phyloP scores from a whole-genome alignment of 2,113 vertebrate species.

The Recurvirostra avosetta region DNA sequence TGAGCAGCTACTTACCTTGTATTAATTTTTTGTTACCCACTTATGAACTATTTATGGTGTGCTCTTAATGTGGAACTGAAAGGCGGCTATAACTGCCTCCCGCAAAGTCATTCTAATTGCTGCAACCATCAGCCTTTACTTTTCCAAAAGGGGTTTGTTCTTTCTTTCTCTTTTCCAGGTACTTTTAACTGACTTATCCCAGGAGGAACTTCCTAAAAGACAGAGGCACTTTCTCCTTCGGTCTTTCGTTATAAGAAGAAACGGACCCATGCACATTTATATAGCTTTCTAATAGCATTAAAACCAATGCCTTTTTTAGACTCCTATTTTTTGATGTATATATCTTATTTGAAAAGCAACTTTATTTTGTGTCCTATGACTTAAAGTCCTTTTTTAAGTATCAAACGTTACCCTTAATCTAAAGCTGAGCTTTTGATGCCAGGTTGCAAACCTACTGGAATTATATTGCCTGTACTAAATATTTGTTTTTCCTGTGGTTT shows the following conservation, averaged over 20 bases:
- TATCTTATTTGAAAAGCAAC: constrained; percentile 79
- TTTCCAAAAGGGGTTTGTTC: not conserved
- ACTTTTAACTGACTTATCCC: constrained; percentile 62
- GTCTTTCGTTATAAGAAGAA: constrained; percentile 65
- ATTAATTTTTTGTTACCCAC: not conserved
- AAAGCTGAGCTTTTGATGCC: constrained; percentile 73
- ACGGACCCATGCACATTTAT: constrained; percentile 72
- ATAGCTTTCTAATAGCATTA: constrained; percentile 79
- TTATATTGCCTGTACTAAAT: constrained; percentile 72
- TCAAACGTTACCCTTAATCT: constrained; percentile 64
- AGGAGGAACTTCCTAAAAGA: constrained; percentile 64
- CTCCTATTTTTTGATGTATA: constrained; percentile 82
- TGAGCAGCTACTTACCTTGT: not conserved
- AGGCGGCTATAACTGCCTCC: not conserved
- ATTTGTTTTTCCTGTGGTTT: constrained; percentile 45
- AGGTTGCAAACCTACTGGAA: constrained; percentile 83
- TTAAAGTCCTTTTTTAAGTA: constrained; percentile 74
- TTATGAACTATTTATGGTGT: not conserved
- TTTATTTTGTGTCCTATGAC: constrained; percentile 81
- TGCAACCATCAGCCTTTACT: not conserved
- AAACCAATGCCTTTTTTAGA: constrained; percentile 80
- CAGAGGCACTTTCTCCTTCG: constrained; percentile 68
- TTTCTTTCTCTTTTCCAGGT: constrained; percentile 53
- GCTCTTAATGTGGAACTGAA: not conserved
- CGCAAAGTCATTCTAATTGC: not conserved